Percentiles rank a stretch among this genome's conserved stretches.
Conservation (phyloP, 1,140 invertebrate species). For the Sarcophaga peregrina region DNA sequence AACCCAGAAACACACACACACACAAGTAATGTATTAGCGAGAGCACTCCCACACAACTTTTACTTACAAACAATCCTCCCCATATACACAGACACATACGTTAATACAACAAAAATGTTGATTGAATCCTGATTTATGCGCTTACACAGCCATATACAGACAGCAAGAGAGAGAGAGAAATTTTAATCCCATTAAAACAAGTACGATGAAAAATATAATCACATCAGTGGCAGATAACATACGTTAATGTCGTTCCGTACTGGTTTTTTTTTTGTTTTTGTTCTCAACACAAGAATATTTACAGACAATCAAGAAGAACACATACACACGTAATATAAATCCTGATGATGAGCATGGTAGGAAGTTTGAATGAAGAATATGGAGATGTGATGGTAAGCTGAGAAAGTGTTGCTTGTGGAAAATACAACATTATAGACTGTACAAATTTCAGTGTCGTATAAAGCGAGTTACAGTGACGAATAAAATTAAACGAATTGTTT, state of each 20-base stretch:
- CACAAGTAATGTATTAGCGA: not conserved
- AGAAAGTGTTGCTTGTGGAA: too few species aligned
- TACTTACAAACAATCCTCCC: not conserved
- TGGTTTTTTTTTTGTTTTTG: not conserved
- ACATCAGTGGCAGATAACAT: constrained; percentile 37
- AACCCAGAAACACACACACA: not conserved
- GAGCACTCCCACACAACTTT: not conserved
- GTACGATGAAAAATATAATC: constrained; percentile 38
- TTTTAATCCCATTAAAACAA: constrained; percentile 42
- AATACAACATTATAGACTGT: too few species aligned
- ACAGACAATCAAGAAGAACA: too few species aligned
- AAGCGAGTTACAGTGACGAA: too few species aligned
- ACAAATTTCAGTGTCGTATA: too few species aligned
- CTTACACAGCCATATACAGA: constrained; percentile 17
- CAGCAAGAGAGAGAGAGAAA: not conserved
- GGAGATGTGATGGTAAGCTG: too few species aligned
- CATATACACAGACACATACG: not conserved
- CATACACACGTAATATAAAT: too few species aligned
- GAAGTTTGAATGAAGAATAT: too few species aligned
- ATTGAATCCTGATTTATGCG: constrained; percentile 42
- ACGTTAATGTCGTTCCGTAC: constrained; percentile 34
- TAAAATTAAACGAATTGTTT: too few species aligned
- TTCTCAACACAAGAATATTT: too few species aligned
- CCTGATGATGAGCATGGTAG: too few species aligned
- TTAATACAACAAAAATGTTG: constrained; percentile 33